Percentiles rank a stretch among this genome's conserved stretches.
These are phyloP conservation scores for Rhynchophorus ferrugineus DNA, from an alignment of 1,140 invertebrate species.

Conservation along the genomic window DNA sequence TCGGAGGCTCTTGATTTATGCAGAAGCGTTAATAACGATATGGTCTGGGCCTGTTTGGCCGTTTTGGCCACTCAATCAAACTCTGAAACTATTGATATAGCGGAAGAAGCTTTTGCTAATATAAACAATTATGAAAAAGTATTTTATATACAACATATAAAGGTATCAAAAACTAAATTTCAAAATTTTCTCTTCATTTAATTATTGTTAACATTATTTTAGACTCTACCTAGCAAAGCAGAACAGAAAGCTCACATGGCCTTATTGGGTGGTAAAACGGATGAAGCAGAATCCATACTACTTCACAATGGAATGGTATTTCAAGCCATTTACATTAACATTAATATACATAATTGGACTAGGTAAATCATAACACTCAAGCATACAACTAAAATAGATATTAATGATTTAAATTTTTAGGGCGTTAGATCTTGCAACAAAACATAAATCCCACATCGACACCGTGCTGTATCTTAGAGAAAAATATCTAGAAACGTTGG, in stretches of 20 bases:
- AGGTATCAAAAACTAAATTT: too few species aligned
- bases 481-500: conserved; percentile 65
- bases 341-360: conserved; percentile 81
- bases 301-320: conserved; percentile 68
- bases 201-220: conserved; percentile 21
- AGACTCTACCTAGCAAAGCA: conserved; percentile 47
- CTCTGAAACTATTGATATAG: conserved; percentile 61
- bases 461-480: conserved; percentile 68
- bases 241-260: conserved; percentile 73
- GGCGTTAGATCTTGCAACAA: conserved; percentile 76
- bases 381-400: background rate
- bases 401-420: conserved; percentile 41
- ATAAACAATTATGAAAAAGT: conserved; percentile 89
- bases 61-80: conserved; percentile 73
- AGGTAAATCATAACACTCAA: conserved; percentile 47
- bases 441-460: conserved; percentile 70
- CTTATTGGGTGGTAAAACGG: conserved; percentile 66
- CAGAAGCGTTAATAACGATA: conserved; percentile 72
- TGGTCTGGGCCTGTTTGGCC: conserved; percentile 84
- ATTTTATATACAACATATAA: conserved; percentile 77
- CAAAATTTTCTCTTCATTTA: too few species aligned
- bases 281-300: conserved; percentile 76
- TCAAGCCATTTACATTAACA: conserved; percentile 71
- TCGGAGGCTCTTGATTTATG: conserved; percentile 70
- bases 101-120: conserved; percentile 90